Percentiles rank a stretch among this genome's conserved stretches.
Conservation (phyloP, 2,797 vertebrate genomes). For the Anomalospiza imberbis region DNA sequence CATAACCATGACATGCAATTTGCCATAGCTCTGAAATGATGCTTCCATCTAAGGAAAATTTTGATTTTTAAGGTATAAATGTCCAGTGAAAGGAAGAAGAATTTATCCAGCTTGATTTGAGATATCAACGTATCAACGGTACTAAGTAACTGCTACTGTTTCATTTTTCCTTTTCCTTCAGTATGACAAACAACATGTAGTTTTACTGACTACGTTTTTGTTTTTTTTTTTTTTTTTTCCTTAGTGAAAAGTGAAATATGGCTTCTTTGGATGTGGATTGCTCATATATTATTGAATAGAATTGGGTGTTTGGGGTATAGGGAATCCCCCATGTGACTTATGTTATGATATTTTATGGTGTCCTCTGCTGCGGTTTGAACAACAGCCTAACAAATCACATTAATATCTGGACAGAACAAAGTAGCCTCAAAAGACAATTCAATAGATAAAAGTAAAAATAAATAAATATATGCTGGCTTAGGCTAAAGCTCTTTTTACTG, state of each 20-base stretch:
- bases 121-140: neutral
- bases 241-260: neutral
- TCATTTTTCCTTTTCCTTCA: neutral
- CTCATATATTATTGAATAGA: neutral
- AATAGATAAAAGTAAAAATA: neutral
- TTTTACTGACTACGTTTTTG: neutral
- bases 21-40: neutral
- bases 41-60: neutral
- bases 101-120: neutral
- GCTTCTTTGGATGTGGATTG: neutral
- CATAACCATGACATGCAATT: neutral
- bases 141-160: neutral
- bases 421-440: neutral
- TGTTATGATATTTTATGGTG: neutral
- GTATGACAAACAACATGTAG: neutral
- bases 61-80: neutral
- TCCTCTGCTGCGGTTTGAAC: neutral
- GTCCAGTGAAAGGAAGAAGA: neutral
- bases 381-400: neutral
- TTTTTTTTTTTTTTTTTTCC: neutral
- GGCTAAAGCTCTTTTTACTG: neutral
- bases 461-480: neutral
- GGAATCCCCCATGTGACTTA: neutral
- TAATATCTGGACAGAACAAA: neutral
- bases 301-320: neutral